These are phyloP conservation scores for Helicoverpa zea DNA, from an alignment of 1,140 invertebrate species.

Conservation along the genomic window DNA sequence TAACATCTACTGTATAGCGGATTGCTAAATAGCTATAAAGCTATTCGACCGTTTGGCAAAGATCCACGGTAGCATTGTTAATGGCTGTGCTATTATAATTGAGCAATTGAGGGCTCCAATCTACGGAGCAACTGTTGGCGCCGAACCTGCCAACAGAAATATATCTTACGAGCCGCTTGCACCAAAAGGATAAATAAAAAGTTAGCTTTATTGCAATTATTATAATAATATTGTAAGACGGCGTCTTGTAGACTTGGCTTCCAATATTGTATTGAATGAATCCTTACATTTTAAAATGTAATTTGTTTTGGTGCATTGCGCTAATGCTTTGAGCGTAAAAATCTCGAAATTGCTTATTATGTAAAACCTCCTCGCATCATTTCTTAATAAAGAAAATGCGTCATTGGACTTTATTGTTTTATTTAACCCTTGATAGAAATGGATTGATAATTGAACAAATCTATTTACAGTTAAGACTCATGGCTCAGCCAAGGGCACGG, in stretches of 20 bases:
- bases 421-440: neutral
- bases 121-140: slow-evolving; percentile 57
- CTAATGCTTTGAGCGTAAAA: slow-evolving; percentile 60
- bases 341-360: slow-evolving; percentile 69
- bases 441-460: too few relatives aligned
- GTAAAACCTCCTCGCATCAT: slow-evolving; percentile 65
- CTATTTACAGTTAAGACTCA: too few relatives aligned
- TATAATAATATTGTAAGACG: slow-evolving; percentile 5
- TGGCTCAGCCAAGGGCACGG: too few relatives aligned
- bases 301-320: slow-evolving; percentile 56
- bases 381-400: slow-evolving; percentile 78
- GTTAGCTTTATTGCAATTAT: slow-evolving; percentile 22
- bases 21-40: slow-evolving; percentile 56
- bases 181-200: slow-evolving; percentile 45
- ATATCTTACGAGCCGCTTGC: slow-evolving; percentile 56
- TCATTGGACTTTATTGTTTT: slow-evolving; percentile 52
- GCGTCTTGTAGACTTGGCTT: slow-evolving; percentile 35
- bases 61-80: slow-evolving; percentile 67
- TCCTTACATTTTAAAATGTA: slow-evolving; percentile 43
- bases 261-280: slow-evolving; percentile 45
- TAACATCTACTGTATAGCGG: slow-evolving; percentile 45
- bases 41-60: slow-evolving; percentile 65
- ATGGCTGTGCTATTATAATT: slow-evolving; percentile 78
- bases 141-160: slow-evolving; percentile 50
- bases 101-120: slow-evolving; percentile 64